Percentiles rank a stretch among this genome's conserved stretches.
Conservation (phyloP, 2,797 vertebrate species). For the Selene dorsalis region DNA sequence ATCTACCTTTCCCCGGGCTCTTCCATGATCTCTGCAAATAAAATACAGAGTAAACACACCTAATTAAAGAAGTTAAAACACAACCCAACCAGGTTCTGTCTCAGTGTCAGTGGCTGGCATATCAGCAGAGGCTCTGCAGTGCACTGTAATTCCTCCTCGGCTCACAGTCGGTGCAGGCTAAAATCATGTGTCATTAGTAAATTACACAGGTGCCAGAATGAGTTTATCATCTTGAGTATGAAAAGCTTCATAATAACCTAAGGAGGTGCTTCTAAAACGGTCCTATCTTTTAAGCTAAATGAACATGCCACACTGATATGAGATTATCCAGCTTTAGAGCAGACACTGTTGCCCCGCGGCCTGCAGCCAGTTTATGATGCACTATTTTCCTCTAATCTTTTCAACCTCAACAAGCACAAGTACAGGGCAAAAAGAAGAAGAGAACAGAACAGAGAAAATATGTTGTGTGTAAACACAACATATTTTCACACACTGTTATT, state of each 20-base stretch:
- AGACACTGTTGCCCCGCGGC: conserved; percentile 80
- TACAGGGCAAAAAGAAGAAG: conserved; percentile 62
- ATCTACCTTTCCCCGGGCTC: conserved; percentile 84
- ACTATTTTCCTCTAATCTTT: conserved; percentile 83
- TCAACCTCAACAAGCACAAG: conserved; percentile 80
- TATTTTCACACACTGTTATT: conserved; percentile 15
- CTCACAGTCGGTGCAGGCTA: conserved; percentile 77
- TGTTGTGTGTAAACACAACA: conserved; percentile 41
- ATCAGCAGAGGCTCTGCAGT: conserved; percentile 65
- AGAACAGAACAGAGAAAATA: conserved; percentile 43
- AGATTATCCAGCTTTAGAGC: conserved; percentile 86
- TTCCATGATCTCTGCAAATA: conserved; percentile 82
- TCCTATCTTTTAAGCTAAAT: conserved; percentile 88
- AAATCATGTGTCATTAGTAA: conserved; percentile 88
- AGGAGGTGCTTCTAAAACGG: conserved; percentile 87
- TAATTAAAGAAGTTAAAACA: conserved; percentile 85
- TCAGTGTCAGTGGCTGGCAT: conserved; percentile 69
- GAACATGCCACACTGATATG: conserved; percentile 87
- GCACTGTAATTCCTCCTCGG: conserved; percentile 67
- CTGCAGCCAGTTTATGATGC: conserved; percentile 83
- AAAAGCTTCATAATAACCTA: conserved; percentile 88
- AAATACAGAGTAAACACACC: conserved; percentile 81
- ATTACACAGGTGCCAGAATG: conserved; percentile 90
- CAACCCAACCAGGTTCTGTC: conserved; percentile 69
- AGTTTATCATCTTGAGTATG: conserved; percentile 87